Evolutionary conservation across 2,113 vertebrate genomes (phyloP), one percentile per base, ranked within the genome.

Genomic region (Syrrhaptes paradoxus): DNA sequence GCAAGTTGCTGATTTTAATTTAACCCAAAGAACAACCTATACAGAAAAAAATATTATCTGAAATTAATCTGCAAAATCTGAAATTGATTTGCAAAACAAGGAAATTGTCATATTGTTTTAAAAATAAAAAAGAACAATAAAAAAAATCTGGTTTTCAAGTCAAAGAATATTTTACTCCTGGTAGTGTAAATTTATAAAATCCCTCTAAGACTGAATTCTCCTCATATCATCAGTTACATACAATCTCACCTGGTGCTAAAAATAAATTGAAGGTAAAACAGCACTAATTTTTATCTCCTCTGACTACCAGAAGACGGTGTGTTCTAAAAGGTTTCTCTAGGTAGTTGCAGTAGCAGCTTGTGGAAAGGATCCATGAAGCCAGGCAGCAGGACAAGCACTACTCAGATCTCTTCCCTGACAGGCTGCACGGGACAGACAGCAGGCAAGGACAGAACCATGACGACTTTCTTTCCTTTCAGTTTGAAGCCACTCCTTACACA

Each of bases 31-130:
- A 59, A 26, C 75, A 91, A 93, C 55, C 10, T 32, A 32, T 12
- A 81, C 36, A n/a, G 7, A 52, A 78, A 86, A 78, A 86, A 93
- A 55, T 0, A 54, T 21, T 43, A 51, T 5, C 41, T 55, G 21
- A 77, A 94, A 90, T 55, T 22, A 66, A 91, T 75, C n/a, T 67
- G 34, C 8, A 84, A 84, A 83, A 76, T 16, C 17, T 61, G 32
- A 77, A 84, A 90, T 74, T 7, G 67, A 72, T 21, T 46, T 55
- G 4, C 16, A 80, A 75, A 89, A 55, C 17, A 77, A 36, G 3
- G 1, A 55, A 51, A 87, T 5, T 34, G 1, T 32, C 13, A 20
- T 66, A 43, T 18, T 32, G 1, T 29, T 65, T 92, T 72, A 61
- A 72, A 85, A 87, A 43, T 28, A 81, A 78, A 84, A 52, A 58